Conservation (phyloP, 2,797 vertebrate genomes). For the Poeciliopsis presidionis region DNA sequence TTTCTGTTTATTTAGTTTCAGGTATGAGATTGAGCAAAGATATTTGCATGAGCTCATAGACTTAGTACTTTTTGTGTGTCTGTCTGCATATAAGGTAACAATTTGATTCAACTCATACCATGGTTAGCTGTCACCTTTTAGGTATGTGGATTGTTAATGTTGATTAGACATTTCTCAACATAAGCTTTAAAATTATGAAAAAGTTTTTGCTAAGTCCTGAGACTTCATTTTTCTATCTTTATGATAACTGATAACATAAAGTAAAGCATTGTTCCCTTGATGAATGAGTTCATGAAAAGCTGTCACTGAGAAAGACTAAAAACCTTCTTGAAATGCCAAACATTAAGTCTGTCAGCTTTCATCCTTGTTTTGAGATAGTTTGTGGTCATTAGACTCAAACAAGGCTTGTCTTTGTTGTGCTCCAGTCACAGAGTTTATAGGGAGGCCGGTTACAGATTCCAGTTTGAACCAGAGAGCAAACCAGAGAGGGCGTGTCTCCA, state of each 20-base stretch:
- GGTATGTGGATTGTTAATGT: constrained; percentile 1
- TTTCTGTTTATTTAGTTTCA: background rate
- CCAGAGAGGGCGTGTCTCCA: constrained; percentile 44
- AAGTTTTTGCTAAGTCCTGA: background rate
- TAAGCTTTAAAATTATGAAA: background rate
- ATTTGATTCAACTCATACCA: constrained; percentile 6
- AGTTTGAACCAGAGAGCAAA: constrained; percentile 22
- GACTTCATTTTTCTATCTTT: constrained; percentile 16
- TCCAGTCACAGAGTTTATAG: background rate
- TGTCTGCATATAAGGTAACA: constrained; percentile 29
- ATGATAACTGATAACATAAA: constrained; percentile 35
- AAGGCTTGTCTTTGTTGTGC: constrained; percentile 3
- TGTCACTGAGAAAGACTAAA: background rate
- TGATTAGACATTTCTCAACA: constrained; percentile 5
- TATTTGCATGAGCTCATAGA: background rate
- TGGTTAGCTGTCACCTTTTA: constrained; percentile 8
- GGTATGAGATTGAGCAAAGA: constrained; percentile 38
- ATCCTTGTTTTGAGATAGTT: background rate
- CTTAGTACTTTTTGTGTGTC: constrained; percentile 4
- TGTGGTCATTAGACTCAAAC: background rate
- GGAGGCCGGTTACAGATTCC: constrained; percentile 18
- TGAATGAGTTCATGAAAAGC: constrained; percentile 34
- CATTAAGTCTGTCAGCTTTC: background rate
- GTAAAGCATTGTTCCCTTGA: constrained; percentile 31
- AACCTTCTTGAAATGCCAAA: background rate